These are phyloP conservation scores for Psilopsiagon aurifrons DNA, from an alignment of 2,113 vertebrate genomes.

Conservation along the genomic window DNA sequence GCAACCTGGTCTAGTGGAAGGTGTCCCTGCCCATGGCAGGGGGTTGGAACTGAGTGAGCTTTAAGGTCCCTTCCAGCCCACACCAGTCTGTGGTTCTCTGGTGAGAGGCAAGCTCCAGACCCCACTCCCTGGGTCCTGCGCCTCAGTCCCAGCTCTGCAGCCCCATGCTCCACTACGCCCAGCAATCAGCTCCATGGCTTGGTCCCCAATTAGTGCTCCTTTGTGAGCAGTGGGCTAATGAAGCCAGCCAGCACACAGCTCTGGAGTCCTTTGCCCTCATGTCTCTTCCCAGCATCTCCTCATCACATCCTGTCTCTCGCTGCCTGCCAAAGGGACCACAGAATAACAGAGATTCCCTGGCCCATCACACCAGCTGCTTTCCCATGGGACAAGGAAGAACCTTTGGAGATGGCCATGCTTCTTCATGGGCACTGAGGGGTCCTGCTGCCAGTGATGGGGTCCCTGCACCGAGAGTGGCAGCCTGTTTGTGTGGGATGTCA, in stretches of 20 bases:
- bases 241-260: rapidly evolving
- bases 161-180: background rate
- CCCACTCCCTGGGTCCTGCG: rapidly evolving
- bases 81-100: rapidly evolving
- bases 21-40: background rate
- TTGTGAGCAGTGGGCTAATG: background rate
- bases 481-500: background rate
- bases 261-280: background rate
- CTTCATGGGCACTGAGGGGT: rapidly evolving
- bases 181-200: background rate
- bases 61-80: background rate
- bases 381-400: background rate
- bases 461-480: rapidly evolving
- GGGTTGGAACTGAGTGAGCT: background rate
- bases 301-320: rapidly evolving
- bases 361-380: background rate
- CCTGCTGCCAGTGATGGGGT: rapidly evolving
- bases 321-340: background rate
- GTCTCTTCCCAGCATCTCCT: background rate
- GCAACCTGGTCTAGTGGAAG: background rate
- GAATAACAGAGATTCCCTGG: background rate
- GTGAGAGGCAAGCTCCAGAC: rapidly evolving
- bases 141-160: rapidly evolving
- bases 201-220: background rate
- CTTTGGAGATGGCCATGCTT: background rate